Evolutionary conservation across 2,113 vertebrate species (phyloP), one percentile per base, ranked within the genome.

Genomic region (Dasypus novemcinctus): DNA sequence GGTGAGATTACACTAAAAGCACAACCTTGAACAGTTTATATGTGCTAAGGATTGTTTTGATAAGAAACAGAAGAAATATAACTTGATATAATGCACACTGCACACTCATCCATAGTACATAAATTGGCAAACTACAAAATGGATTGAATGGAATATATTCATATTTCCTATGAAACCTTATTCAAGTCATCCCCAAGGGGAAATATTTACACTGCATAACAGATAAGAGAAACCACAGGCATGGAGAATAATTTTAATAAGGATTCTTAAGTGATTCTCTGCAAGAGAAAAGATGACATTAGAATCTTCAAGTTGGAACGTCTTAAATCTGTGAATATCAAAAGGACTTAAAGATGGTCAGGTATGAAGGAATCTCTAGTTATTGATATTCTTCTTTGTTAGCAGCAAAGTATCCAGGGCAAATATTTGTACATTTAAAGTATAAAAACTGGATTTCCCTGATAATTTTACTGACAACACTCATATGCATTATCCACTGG

Each of bases 111-210:
- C 20, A n/a, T 5, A 54, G 23, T 29, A 46, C 4, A 12, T 25
- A 86, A 72, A 29, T 54, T 29, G 68, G 36, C 63, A 54, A 94
- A 96, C 89, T 74, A 91, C 31, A 91, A 90, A 92, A 75, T 71
- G n/a, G 25, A 76, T 82, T 89, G 54, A 90, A 68, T 75, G 29
- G 17, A 71, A 41, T 14, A 84, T 38, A 87, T 36, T 33, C 14
- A 12, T 78, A 61, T 76, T 69, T 91, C 57, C 59, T 80, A 57
- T 20, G 46, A 91, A 91, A 5, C 91, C 20, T 38, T 63, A 81
- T 89, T 81, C 33, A 88, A 69, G 46, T 91, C 27, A 63, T 75
- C 27, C 74, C 43, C 59, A 84, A 82, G 36, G 57, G 43, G 33
- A 78, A 10, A 59, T 20, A 74, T 88, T 75, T 54, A 71, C 25